Percentiles rank a stretch among this genome's conserved stretches.
These are phyloP conservation scores for Aleiodes leptofemur DNA, from an alignment of 2,888 invertebrate species.

Conservation along the genomic window DNA sequence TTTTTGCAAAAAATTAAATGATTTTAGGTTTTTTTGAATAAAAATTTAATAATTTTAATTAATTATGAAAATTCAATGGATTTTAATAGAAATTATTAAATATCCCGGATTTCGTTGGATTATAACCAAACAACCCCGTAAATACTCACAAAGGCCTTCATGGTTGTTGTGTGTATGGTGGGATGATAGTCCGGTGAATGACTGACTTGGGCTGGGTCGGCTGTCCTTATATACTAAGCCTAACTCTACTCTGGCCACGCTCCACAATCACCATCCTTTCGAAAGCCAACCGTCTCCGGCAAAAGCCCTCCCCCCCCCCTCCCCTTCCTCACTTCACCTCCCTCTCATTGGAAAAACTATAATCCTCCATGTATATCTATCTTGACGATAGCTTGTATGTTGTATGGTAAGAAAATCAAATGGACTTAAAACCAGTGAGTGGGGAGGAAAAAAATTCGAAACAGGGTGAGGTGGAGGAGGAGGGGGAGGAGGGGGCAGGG, in stretches of 20 bases:
- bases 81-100: no score
- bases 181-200: slow-evolving; percentile 75
- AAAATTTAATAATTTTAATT: no score
- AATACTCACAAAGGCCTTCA: slow-evolving; percentile 76
- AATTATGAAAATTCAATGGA: background rate
- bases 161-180: slow-evolving; percentile 74
- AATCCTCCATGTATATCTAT: slow-evolving; percentile 65
- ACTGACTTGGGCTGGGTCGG: slow-evolving; percentile 74
- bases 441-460: slow-evolving; percentile 42
- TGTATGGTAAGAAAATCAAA: background rate
- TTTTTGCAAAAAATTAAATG: no score
- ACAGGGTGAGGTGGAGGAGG: slow-evolving; percentile 52
- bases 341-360: slow-evolving; percentile 70
- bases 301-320: slow-evolving; percentile 67
- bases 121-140: slow-evolving; percentile 53
- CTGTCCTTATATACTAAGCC: slow-evolving; percentile 74
- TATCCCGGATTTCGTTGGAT: background rate
- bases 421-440: slow-evolving; percentile 48
- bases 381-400: slow-evolving; percentile 52
- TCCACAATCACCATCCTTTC: slow-evolving; percentile 75
- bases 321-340: slow-evolving; percentile 71
- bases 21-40: no score
- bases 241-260: slow-evolving; percentile 73
- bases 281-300: slow-evolving; percentile 66
- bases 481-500: slow-evolving; percentile 37